These are phyloP conservation scores for Lutraria rhynchaena DNA, from an alignment of 1,140 invertebrate genomes.

Conservation along the genomic window DNA sequence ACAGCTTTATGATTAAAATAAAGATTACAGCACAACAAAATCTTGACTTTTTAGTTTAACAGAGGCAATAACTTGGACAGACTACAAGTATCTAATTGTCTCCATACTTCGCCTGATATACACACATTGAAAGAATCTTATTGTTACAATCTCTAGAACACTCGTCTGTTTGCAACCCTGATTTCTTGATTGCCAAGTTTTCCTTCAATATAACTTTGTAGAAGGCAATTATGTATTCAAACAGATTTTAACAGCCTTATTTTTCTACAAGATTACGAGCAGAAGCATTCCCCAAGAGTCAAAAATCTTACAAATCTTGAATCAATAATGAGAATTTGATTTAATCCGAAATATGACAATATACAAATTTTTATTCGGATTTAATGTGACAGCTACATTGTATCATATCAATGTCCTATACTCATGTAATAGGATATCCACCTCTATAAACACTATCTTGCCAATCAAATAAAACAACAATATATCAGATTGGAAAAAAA, in stretches of 20 bases:
- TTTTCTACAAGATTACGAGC: conserved; percentile 16
- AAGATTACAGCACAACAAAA: background rate
- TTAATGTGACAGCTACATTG: too few species aligned
- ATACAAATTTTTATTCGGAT: too few species aligned
- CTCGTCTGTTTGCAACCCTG: conserved; percentile 11
- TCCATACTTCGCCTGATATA: background rate
- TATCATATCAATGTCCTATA: too few species aligned
- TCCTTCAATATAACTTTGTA: conserved; percentile 8
- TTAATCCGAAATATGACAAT: conserved; percentile 10
- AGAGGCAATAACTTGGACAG: conserved; percentile 14
- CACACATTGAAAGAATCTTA: conserved; percentile 19
- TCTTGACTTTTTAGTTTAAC: conserved; percentile 12
- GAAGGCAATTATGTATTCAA: conserved; percentile 9
- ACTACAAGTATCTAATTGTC: conserved; percentile 9
- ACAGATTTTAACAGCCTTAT: conserved; percentile 15
- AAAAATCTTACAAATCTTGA: background rate
- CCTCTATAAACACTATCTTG: too few species aligned
- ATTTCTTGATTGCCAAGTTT: conserved; percentile 29
- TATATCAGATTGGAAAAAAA: too few species aligned
- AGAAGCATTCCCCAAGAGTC: background rate
- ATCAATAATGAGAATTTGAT: background rate
- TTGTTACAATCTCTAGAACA: background rate
- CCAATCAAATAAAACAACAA: too few species aligned
- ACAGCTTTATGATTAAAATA: too few species aligned
- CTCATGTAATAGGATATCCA: too few species aligned